Conservation (phyloP, 1,140 invertebrate genomes). For the Nymphalis io region DNA sequence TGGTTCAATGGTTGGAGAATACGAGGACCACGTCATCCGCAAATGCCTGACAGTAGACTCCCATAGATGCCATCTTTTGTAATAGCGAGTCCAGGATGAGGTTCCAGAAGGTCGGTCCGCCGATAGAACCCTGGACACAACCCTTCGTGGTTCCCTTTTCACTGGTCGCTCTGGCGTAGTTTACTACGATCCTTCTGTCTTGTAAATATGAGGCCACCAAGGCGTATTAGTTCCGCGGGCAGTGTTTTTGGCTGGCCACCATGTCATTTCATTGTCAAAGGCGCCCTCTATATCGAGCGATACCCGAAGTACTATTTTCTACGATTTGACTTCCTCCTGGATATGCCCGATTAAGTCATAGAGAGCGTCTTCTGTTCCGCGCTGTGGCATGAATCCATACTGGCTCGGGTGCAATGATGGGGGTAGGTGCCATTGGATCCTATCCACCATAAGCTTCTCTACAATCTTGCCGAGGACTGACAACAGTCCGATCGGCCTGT, state of each 20-base stretch:
- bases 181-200: background rate
- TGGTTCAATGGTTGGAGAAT: background rate
- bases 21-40: background rate
- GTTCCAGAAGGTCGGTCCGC: no score
- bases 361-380: slow-evolving; percentile 12
- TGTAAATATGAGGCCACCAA: background rate
- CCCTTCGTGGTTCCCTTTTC: slow-evolving; percentile 4
- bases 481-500: slow-evolving; percentile 3
- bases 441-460: slow-evolving; percentile 31
- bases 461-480: slow-evolving; percentile 28
- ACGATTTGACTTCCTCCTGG: background rate
- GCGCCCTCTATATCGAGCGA: no score
- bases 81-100: no score
- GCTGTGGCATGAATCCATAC: no score
- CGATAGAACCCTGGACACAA: slow-evolving; percentile 27
- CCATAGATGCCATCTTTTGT: no score
- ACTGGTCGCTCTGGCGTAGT: background rate
- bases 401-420: no score
- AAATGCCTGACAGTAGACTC: no score
- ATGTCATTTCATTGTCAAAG: no score
- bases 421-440: no score
- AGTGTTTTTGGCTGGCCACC: slow-evolving; percentile 5
- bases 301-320: background rate
- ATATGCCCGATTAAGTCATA: background rate
- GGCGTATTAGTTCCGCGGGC: background rate